Conservation (phyloP, 2,113 vertebrate genomes). For the Chaetops frenatus region DNA sequence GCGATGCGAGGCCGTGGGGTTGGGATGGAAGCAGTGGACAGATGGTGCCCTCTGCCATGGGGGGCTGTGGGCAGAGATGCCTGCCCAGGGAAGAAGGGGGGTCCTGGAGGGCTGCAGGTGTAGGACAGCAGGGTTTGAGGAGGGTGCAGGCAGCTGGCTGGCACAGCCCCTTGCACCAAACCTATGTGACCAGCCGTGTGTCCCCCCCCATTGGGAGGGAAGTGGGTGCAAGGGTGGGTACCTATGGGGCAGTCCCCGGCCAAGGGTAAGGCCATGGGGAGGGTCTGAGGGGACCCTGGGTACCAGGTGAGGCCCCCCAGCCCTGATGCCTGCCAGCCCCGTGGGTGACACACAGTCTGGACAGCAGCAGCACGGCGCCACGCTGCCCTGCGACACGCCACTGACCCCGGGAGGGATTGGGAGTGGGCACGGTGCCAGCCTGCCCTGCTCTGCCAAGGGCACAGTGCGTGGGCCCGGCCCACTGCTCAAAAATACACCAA, state of each 20-base stretch:
- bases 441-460: neutral
- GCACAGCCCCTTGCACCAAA: neutral
- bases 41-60: neutral
- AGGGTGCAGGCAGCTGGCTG: neutral
- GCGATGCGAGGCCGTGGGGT: rapidly evolving
- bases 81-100: neutral
- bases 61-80: neutral
- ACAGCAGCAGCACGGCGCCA: neutral
- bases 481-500: neutral
- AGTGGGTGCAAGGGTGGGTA: neutral
- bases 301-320: neutral
- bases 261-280: neutral
- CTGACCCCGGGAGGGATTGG: neutral
- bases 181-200: rapidly evolving
- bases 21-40: neutral
- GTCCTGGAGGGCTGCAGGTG: neutral
- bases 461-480: neutral
- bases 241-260: neutral
- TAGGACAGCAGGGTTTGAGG: neutral
- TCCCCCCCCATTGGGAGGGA: rapidly evolving
- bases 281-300: neutral
- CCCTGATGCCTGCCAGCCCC: neutral
- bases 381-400: neutral
- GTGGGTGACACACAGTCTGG: rapidly evolving
- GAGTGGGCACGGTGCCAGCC: neutral